Percentiles rank a stretch among this genome's conserved stretches.
phyloP scores from a whole-genome alignment of 2,888 invertebrate species.

The Melanargia galathea region DNA sequence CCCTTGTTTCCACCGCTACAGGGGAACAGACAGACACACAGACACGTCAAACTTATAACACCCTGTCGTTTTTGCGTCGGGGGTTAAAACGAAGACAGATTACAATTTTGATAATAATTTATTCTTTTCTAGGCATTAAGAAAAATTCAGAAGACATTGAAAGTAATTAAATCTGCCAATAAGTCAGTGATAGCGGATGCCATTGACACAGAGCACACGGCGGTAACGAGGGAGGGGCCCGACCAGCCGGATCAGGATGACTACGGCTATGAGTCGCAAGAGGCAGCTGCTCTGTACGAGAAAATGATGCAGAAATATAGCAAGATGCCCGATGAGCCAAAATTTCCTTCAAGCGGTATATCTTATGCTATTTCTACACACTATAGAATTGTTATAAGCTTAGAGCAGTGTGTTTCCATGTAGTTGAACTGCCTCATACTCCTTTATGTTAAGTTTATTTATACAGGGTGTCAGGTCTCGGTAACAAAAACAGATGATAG shows the following conservation, averaged over 20 bases:
- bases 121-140: conserved; percentile 75
- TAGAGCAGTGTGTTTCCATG: not conserved
- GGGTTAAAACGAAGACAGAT: too few relatives aligned
- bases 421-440: too few relatives aligned
- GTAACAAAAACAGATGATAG: too few relatives aligned
- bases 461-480: too few relatives aligned
- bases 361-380: conserved; percentile 20
- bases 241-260: conserved; percentile 95
- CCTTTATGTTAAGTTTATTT: too few relatives aligned
- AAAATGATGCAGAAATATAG: conserved; percentile 93
- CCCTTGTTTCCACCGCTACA: too few relatives aligned
- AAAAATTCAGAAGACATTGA: conserved; percentile 89
- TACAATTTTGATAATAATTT: not conserved
- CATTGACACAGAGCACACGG: conserved; percentile 88
- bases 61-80: too few relatives aligned
- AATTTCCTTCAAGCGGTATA: conserved; percentile 82
- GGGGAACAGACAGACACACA: too few relatives aligned
- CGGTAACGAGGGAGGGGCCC: conserved; percentile 87
- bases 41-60: too few relatives aligned
- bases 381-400: not conserved
- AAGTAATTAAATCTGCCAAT: conserved; percentile 94
- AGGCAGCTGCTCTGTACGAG: conserved; percentile 90
- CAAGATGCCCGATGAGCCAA: conserved; percentile 87
- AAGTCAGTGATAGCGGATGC: conserved; percentile 93
- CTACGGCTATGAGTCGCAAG: conserved; percentile 93